A percentile compares a stretch with the other conserved stretches of the same genome.
Evolutionary conservation across 1,140 invertebrate species (phyloP).

Genomic region (Monochamus saltuarius): DNA sequence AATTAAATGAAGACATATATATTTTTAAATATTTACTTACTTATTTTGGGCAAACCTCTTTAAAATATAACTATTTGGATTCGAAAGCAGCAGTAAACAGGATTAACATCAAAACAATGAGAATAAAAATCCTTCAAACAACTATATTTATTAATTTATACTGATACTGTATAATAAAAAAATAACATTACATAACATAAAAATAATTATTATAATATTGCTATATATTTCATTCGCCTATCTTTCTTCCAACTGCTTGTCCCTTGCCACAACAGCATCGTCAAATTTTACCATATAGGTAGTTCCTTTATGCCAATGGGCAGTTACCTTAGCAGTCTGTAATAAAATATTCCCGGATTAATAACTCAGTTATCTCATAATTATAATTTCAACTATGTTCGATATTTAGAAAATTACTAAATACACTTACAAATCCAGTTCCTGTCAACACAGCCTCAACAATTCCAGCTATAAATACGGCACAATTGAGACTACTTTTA

Average conservation of each 20-base stretch:
- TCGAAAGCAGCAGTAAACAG: no score
- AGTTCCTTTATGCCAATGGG: constrained; percentile 99
- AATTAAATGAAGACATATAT: no score
- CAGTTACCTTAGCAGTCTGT: constrained; percentile 92
- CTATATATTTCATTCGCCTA: constrained; percentile 50
- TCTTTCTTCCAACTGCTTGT: constrained; percentile 89
- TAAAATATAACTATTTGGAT: no score
- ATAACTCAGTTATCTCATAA: background rate
- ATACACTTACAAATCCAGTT: constrained; percentile 88
- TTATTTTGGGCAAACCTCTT: no score
- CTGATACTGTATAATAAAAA: background rate
- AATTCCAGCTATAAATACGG: constrained; percentile 97
- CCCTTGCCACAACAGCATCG: constrained; percentile 87
- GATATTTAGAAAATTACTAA: background rate
- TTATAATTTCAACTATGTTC: background rate
- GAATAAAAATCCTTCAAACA: no score
- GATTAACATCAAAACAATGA: no score
- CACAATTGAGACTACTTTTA: constrained; percentile 95
- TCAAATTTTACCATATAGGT: constrained; percentile 99
- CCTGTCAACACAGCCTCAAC: constrained; percentile 94
- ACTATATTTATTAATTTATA: no score
- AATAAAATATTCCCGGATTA: no score
- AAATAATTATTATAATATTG: background rate
- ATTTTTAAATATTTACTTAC: no score
- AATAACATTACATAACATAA: background rate